Conservation (phyloP, 2,113 vertebrate genomes). For the Hydrochoerus hydrochaeris region DNA sequence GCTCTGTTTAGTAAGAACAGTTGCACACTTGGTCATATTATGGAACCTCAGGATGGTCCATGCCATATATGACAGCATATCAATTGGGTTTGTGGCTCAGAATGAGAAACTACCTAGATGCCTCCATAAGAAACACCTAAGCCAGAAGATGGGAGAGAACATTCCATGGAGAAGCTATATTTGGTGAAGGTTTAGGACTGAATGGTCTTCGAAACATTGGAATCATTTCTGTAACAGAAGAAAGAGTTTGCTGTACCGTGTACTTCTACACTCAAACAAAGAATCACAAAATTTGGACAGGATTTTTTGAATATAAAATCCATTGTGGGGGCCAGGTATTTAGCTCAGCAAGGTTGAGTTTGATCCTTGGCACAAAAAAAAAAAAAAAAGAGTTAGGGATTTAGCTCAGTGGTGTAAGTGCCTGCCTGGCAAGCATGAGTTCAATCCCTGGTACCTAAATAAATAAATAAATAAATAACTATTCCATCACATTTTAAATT, state of each 20-base stretch:
- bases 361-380: no score
- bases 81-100: not conserved
- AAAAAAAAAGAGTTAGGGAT: no score
- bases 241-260: not conserved
- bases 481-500: not conserved
- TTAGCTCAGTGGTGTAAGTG: no score
- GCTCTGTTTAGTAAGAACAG: not conserved
- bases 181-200: not conserved
- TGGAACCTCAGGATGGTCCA: not conserved
- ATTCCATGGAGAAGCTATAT: not conserved
- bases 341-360: no score
- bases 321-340: not conserved
- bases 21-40: not conserved
- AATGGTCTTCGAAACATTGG: not conserved
- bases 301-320: not conserved
- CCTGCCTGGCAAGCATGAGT: no score
- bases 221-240: not conserved
- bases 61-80: not conserved
- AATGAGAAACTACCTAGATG: not conserved
- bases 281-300: not conserved
- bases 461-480: no score
- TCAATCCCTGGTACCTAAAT: no score
- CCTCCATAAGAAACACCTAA: not conserved
- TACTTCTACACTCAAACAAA: not conserved
- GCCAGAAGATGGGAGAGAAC: not conserved